Evolutionary conservation across 2,797 vertebrate species (phyloP), one percentile per base, ranked within the genome.

Genomic region (Oryzias sinensis): DNA sequence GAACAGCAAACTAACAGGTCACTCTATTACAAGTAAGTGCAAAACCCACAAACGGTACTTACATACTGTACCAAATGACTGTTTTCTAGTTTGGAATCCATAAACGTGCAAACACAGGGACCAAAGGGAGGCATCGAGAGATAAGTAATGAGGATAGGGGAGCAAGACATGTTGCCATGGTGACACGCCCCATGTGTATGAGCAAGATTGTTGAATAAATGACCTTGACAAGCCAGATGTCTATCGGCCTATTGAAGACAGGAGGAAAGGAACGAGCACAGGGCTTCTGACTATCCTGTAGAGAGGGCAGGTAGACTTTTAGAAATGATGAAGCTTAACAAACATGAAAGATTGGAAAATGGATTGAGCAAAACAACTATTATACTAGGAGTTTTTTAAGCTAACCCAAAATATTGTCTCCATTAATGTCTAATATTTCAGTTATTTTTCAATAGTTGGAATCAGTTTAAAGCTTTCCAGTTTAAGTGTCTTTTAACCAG

Each of bases 181-280:
- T 71, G 83, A 90, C 86, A 82, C 44, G 14, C 78, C 77, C 72
- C 74, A 68, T 67, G 77, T 84, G 78, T 82, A 87, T 66, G 70
- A 81, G 80, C 68, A 57, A 68, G 73, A 79, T 78, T 83, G 76
- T 80, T 82, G 80, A 88, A 85, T 85, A 86, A 85, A 88, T 87
- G 85, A 89, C 85, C 87, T 85, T 86, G 86, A 82, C 74, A 75
- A 83, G 69, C 71, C 81, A 85, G 83, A 85, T 87, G 80, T 82
- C 79, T 81, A 56, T 82, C 71, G 71, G 65, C 59, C 61, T 72
- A 73, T 83, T 78, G 72, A 75, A 70, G 46, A 62, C 49, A 49
- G 45, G 66, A 15, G 58, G 41, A 57, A 24, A 61, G 43, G 53
- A 41, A 6, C 8, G 43, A 15, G 18, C 50, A 52, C n/a, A 37